Evolutionary conservation across 2,113 vertebrate species (phyloP), one percentile per base, ranked within the genome.

Genomic region (Pholis gunnellus): DNA sequence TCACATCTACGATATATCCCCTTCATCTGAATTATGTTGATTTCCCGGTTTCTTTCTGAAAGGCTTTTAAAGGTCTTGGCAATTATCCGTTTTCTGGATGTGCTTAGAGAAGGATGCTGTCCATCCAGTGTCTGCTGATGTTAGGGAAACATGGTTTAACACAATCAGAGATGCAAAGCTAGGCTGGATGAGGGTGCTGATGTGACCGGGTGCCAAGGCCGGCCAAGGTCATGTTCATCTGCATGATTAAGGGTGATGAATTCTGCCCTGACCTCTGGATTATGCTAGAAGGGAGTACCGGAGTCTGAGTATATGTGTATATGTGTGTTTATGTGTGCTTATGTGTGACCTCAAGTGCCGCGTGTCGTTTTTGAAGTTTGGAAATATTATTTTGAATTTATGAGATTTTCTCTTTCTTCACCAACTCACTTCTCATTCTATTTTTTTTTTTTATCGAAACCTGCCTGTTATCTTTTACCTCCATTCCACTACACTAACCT

Each of bases 81-180:
- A 93, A 93, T 95, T 93, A 94, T 88, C 85, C 85, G 83, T 87
- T 92, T 92, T 92, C 89, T 88, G 91, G 89, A 89, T 87, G 89
- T 89, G 91, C 83, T 92, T 90, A 89, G 88, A 90, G 89, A 84
- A 82, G 87, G 84, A 86, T 73, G 88, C 80, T 88, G 88, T 92
- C 88, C 86, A 85, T 85, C 87, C 81, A 56, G 65, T 63, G 89
- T 87, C 83, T 94, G 94, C 93, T 95, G 92, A 95, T 94, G 93
- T 91, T 92, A 83, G 88, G 86, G 69, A 89, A 94, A 94, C 91
- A 93, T 87, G 89, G 85, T 92, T 92, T 93, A 93, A 94, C 89
- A 91, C 92, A 93, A 94, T 95, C 93, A 95, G 83, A 91, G 91
- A 95, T 94, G 90, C 93, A 94, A 94, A 94, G 91, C 91, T 66